Base-by-base conservation (phyloP, 1,140 invertebrate genomes). In the Hypothenemus hampei region DNA sequence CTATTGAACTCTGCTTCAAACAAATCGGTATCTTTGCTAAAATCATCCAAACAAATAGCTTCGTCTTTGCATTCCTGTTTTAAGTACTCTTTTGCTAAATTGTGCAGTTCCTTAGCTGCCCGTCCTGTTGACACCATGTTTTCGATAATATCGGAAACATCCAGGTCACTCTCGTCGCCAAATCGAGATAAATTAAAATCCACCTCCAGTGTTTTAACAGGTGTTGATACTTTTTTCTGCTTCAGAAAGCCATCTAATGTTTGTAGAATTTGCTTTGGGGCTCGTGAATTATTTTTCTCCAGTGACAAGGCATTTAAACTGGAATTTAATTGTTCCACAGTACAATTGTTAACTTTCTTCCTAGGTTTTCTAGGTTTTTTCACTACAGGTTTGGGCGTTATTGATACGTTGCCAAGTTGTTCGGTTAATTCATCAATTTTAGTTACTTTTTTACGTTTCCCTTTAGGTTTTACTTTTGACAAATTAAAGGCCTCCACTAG, bases 81-180 rank as follows among this genome's bases (percentile, higher is more conserved):
- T 43, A 46, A n/a, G 10, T 45, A 56, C 15, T 53, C 20, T 8
- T 35, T 13, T 39, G 44, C 37, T 24, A 49, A 15, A 15, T 18
- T 18, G 24, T 46, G 26, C 3, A 46, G n/a, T 16, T 54, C 20
- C 22, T 41, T n/a, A 10, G n/a, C 26, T 4, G 33, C 11, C n/a
- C 23, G 21, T 40, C 48, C 22, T 16, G 15, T 50, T 2, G 64
- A 65, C 1, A 80, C 66, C 15, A 82, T 82, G 21, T 73, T 69
- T 15, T 82, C 76, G 5, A 84, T 73, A 55, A 85, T 77, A 39
- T 76, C 72, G 0, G 82, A 82, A 60, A 85, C 66, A 50, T 85
- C 72, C 8, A 73, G 73, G 16, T 71, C 60, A 33, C 70, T 67
- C 50, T 76, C 74, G 40, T 77, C 77, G 3, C 65, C 64, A 58